Evolutionary conservation across 2,113 vertebrate genomes (phyloP), one percentile per base, ranked within the genome.

Genomic region (Saccopteryx leptura): DNA sequence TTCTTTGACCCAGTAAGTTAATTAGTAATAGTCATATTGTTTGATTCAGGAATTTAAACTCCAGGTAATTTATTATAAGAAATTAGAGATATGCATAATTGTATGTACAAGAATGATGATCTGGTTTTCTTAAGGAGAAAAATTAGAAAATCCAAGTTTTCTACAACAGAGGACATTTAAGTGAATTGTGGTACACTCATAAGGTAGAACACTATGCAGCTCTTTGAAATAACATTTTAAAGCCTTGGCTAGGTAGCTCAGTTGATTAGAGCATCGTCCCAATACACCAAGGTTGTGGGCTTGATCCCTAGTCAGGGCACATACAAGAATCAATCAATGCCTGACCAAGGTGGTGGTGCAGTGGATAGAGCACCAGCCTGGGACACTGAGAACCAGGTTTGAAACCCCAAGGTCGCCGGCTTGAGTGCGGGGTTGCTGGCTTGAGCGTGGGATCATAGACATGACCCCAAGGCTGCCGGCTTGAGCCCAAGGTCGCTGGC

Each of bases 141-240:
- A 95, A 75, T 79, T 60, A 79, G 69, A 82, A 92, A 95, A 76
- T 21, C 72, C 33, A 48, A 8, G 13, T 89, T 95, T 66, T 86
- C 39, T 19, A 92, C 15, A 83, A 3, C 39, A 69, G 8, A 92
- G 18, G 7, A 84, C 86, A 58, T 80, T 86, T 91, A 88, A 90
- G 54, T 91, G 78, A 78, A 52, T 74, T 56, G 15, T 72, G 46
- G 5, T 33, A 24, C 1, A 74, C 46, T 12, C 56, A 28, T 85
- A 80, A 68, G 48, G n/a, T 89, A 85, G 76, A 84, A 69, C 84
- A 76, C 19, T 76, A 24, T 63, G 31, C 21, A 94, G 18, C 46
- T 46, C 74, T 88, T 95, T 68, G 84, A 66, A 96, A 79, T 84
- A 65, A 52, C n/a, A 7, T 33, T 87, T 89, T 94, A 87, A 39